Evolutionary conservation across 2,113 vertebrate species (phyloP).

Genomic region (Cryptotis parvus): DNA sequence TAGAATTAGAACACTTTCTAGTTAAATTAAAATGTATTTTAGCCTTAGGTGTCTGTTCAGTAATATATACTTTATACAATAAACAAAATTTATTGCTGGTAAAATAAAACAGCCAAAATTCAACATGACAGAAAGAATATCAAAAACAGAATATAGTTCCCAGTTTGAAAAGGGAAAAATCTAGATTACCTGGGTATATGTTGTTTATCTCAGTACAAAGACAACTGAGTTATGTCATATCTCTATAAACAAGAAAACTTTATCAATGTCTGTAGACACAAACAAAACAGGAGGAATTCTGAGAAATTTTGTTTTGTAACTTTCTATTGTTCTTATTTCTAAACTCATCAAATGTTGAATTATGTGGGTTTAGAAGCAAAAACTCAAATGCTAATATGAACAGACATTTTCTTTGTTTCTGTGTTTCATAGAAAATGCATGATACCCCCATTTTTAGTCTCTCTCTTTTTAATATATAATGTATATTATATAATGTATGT

Average conservation of each 20-base stretch:
- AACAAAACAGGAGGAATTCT: not conserved
- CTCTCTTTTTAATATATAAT: too few species aligned
- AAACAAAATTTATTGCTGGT: not conserved
- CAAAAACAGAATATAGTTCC: not conserved
- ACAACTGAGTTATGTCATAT: not conserved
- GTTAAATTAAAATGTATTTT: constrained; percentile 4
- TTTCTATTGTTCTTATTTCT: not conserved
- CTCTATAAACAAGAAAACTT: not conserved
- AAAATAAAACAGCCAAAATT: not conserved
- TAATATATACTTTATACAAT: not conserved
- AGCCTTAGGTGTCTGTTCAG: not conserved
- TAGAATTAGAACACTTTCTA: not conserved
- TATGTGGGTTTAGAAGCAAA: not conserved
- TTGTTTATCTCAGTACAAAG: not conserved
- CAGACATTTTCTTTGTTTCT: not conserved
- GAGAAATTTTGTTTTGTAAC: not conserved
- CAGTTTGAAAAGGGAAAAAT: not conserved
- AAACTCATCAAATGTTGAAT: not conserved
- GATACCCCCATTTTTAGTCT: too few species aligned
- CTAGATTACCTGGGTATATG: not conserved
- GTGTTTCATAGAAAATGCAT: not conserved
- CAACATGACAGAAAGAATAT: not conserved
- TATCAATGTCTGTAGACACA: not conserved
- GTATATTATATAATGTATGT: too few species aligned
- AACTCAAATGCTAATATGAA: not conserved